Evolutionary conservation across 2,113 vertebrate species (phyloP), one percentile per base, ranked within the genome.

Genomic region (Sialia sialis): DNA sequence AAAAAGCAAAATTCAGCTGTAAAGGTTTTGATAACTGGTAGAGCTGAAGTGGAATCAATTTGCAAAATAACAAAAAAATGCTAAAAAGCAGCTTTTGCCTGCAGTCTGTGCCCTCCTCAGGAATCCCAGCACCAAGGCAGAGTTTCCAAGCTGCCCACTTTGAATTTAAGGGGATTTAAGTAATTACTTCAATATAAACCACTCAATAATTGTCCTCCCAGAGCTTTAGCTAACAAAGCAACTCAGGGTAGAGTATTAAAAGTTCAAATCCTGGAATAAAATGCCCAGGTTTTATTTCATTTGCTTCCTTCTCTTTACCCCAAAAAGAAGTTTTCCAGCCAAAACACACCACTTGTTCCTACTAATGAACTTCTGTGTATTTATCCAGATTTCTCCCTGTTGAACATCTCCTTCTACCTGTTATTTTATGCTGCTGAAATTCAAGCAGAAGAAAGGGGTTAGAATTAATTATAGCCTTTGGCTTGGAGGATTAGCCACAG

Each of bases 401-500:
- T 38, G 52, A 87, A 76, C 89, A 69, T 74, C 59, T 66, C 63
- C 48, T 94, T 84, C 73, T 69, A 25, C 76, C 56, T 90, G 27
- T 87, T 70, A 59, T 48, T 94, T 90, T 75, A 58, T 51, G 54
- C 77, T 80, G 67, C 46, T 79, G 30, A 93, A 93, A 86, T 72
- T 56, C 81, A 92, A 87, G 69, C 82, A 62, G 70, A 87, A 82
- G 79, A 46, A 79, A 86, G 68, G 43, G 56, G 49, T 67, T 94
- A 62, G 69, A 84, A 92, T 97, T 95, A 79, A 94, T 94, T 93
- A 83, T 7, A 81, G 82, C 80, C 90, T 90, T 96, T 93, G 95
- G 91, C 97, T 69, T 58, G 64, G 19, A 70, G 56, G 60, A 81
- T 70, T 84, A 92, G 95, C 97, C 97, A 80, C 96, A 94, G 92